Base-by-base conservation (phyloP, 2,888 invertebrate species). In the Diabrotica balteata region DNA sequence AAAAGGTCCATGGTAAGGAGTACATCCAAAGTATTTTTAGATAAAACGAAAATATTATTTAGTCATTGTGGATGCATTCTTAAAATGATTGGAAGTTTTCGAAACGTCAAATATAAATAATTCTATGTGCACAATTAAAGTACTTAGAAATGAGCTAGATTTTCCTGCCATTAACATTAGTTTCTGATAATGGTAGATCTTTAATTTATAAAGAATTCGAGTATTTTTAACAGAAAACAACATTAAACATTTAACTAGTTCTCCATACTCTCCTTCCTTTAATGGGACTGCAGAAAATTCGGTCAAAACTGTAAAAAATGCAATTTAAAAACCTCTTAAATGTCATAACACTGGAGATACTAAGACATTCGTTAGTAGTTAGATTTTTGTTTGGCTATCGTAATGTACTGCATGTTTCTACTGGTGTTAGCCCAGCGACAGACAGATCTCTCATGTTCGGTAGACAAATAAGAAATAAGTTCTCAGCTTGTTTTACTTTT, bases 261-360 rank as follows among this genome's bases (percentile, higher is more conserved):
- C 54, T 54, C 10, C 54, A 7, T 54, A 7, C 22, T 6, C 11
- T 54, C 54, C 17, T 5, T 54, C 9, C 7, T 54, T 9, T 5
- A 54, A 54, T 54, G 54, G 54, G 22, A 32, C 54, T 11, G 54
- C 54, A 7, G 17, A 54, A 54, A 54, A 54, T 54, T 54, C 54
- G 22, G 54, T 54, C 9, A 22, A 54, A 22, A 8, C 7, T 46
- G 46, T 46, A 9, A 46, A 46, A 9, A 46, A 46, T 9, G 9
- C 46, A 46, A 8, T 46, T 7, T 8, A 46, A 46, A 46, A 46
- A 8, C 7, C 46, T 8, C 9, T 46, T 8, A 9, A 9, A 8
- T 7, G 7, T 46, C 7, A 46, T 46, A 46, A 46, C 7, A 9
- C 46, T 46, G n/a, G 7, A 8, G 46, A 46, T 9, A 9, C 7